A percentile compares a stretch with the other conserved stretches of the same genome.
Conservation (phyloP, 1,140 invertebrate species). For the Homalodisca vitripennis region DNA sequence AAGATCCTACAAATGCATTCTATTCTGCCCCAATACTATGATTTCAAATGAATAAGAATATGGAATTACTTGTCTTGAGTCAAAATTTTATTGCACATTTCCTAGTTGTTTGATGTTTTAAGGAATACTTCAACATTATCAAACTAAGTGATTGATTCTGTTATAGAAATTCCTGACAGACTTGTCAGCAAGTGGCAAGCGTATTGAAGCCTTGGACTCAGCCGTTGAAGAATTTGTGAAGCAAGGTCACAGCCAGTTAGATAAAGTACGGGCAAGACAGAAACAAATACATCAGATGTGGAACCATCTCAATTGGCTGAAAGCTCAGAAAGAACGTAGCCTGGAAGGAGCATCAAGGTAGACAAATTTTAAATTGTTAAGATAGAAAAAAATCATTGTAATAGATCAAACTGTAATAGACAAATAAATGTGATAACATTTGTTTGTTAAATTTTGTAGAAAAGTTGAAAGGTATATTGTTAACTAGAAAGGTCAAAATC, state of each 20-base stretch:
- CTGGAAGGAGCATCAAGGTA: constrained; percentile 85
- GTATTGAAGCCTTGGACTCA: constrained; percentile 85
- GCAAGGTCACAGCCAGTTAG: constrained; percentile 83
- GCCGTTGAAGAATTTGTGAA: constrained; percentile 84
- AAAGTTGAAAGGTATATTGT: not conserved
- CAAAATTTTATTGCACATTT: no score
- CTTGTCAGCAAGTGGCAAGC: constrained; percentile 85
- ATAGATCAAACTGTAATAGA: no score
- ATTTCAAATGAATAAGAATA: no score
- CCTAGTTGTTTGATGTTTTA: no score
- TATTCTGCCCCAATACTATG: no score
- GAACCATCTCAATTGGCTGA: constrained; percentile 86
- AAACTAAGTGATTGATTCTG: no score
- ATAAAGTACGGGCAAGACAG: constrained; percentile 76
- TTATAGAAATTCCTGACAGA: constrained; percentile 92
- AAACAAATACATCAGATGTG: constrained; percentile 84
- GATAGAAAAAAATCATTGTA: no score
- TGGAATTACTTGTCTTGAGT: no score
- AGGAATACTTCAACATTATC: no score
- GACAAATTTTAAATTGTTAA: not conserved
- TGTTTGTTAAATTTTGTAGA: not conserved
- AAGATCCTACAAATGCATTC: no score
- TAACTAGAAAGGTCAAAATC: not conserved
- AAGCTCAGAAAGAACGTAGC: constrained; percentile 87
- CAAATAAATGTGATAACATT: no score